Conservation (phyloP, 2,113 vertebrate species). For the Sturnus vulgaris region DNA sequence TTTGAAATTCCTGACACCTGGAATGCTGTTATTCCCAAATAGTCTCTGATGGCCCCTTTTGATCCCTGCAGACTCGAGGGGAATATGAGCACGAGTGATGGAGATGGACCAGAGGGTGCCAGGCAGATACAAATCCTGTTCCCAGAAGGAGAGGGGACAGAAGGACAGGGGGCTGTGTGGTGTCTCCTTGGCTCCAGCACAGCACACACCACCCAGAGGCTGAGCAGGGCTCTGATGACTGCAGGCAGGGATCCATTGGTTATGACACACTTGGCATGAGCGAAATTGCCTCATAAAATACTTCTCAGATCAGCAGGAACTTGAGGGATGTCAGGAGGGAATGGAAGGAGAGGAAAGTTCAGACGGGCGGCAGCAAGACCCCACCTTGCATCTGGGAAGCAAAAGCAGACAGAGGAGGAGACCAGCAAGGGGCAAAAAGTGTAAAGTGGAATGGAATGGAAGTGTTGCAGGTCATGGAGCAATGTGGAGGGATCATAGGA, state of each 20-base stretch:
- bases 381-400: neutral
- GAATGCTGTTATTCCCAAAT: too few species aligned
- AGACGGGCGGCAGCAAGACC: accelerated
- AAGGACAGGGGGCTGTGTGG: neutral
- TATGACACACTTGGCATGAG: slow-evolving; percentile 58
- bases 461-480: neutral
- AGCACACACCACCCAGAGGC: neutral
- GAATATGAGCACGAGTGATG: accelerated
- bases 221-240: neutral
- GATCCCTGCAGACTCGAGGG: neutral
- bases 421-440: neutral
- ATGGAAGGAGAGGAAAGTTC: slow-evolving; percentile 39
- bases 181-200: slow-evolving; percentile 19
- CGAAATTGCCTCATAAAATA: slow-evolving; percentile 16
- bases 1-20: too few species aligned
- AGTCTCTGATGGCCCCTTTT: neutral
- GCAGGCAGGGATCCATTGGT: slow-evolving; percentile 40
- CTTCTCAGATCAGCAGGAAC: slow-evolving; percentile 41
- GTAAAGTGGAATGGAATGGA: neutral
- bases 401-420: neutral
- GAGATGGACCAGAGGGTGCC: accelerated
- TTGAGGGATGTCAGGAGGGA: slow-evolving; percentile 15
- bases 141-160: neutral
- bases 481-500: neutral
- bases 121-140: neutral